Base-by-base conservation (phyloP, 2,113 vertebrate species). In the Phyllopteryx taeniolatus region DNA sequence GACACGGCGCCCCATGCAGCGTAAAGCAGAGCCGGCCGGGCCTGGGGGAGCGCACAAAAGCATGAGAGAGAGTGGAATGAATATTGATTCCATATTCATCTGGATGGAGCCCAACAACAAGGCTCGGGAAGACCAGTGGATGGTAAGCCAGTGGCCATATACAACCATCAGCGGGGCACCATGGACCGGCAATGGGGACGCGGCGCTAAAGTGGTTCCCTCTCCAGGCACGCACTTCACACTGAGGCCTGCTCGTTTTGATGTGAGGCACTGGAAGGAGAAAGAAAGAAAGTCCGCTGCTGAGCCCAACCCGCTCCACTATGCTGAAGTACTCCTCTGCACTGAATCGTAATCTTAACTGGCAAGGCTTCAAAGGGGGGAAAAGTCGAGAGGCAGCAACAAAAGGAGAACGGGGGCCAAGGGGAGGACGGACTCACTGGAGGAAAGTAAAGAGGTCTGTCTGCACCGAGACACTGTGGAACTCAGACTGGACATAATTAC, bases 1-100 rank as follows among this genome's bases (percentile, higher is more conserved):
- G 89, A 88, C 85, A 87, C 17, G 82, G 79, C 71, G 74, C 85
- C 83, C 88, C 87, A 71, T 90, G 87, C 81, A 76, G 87, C 19
- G 86, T 71, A 76, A 88, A 84, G 82, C 81, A 87, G 83, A 73
- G 78, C 73, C 2, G 73, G 83, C 73, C 4, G 71, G 83, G 83
- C 85, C 84, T 79, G 47, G 74, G 81, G 83, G 85, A 88, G 70
- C 47, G 62, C 79, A 27, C 73, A 84, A 66, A 85, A 79, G 85
- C 59, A 71, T 75, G 49, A 76, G 70, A 75, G 75, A 67, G 74
- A 47, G 64, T 47, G 22, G 14, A 66, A 47, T 66, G 78, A 88
- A 83, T 86, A 86, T 84, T 82, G 85, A 88, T 88, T 82, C 77
- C 79, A 79, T 76, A 70, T 81, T 84, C 72, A 80, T 73, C 74